A percentile compares a stretch with the other conserved stretches of the same genome.
phyloP scores from a whole-genome alignment of 2,113 vertebrate species.

The Ailuropoda melanoleuca region DNA sequence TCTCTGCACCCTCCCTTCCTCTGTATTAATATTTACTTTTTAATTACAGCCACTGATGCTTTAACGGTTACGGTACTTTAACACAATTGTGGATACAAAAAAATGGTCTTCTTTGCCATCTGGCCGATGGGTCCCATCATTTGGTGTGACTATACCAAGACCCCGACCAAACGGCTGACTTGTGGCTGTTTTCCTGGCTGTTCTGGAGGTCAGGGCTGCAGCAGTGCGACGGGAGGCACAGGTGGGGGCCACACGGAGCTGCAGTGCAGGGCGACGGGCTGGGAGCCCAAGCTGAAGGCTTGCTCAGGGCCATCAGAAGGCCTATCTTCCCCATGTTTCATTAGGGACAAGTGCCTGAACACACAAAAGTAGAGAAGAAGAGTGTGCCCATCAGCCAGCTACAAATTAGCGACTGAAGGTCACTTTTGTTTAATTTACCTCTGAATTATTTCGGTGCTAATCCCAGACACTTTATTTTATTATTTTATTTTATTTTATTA shows the following conservation, averaged over 20 bases:
- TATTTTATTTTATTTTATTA: no score
- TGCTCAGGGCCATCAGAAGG: accelerated
- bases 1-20: background rate
- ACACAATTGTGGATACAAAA: background rate
- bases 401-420: background rate
- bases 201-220: background rate
- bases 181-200: background rate
- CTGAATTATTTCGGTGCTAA: background rate
- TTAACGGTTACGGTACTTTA: background rate
- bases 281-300: background rate
- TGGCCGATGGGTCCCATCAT: background rate
- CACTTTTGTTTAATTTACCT: background rate
- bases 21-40: conserved; percentile 43
- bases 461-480: background rate
- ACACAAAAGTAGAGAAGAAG: background rate
- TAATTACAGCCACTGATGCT: conserved; percentile 15
- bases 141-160: background rate
- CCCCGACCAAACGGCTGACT: background rate
- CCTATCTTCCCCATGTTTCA: background rate
- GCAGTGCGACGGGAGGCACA: background rate
- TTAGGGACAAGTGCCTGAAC: background rate
- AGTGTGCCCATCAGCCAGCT: background rate
- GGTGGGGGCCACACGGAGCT: background rate
- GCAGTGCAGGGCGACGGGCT: background rate
- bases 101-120: background rate